Evolutionary conservation across 2,797 vertebrate genomes (phyloP), one percentile per base, ranked within the genome.

Genomic region (Eidolon dupreanum): DNA sequence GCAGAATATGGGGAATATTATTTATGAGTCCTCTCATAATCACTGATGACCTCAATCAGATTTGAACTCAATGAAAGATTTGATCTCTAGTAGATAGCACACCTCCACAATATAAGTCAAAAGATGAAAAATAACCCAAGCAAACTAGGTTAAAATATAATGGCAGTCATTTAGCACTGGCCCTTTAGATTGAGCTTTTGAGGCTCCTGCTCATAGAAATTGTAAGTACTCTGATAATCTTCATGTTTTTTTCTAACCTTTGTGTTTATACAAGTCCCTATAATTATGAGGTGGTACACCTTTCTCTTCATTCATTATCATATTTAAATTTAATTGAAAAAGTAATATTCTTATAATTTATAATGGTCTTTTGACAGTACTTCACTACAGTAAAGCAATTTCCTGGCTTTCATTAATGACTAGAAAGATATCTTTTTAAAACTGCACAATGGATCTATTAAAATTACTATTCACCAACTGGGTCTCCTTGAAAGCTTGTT

Each of bases 291-390:
- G 70, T 36, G 26, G 88, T 16, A 0, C 82, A 81, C 88, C 28
- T 93, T 97, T 81, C 66, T 92, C 13, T 84, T 93, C 51, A 94
- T 96, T 98, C 61, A 94, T 96, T 89, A 96, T 82, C 93, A 95
- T 63, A 43, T 93, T 97, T 96, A 97, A 97, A 96, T 98, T 94
- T 96, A 98, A 98, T 96, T 96, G 36, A 97, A 98, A 98, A 98
- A 93, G 79, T 5, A 86, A 46, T 96, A 97, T 96, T 93, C 81
- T 88, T 36, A 93, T 86, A 93, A 95, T 86, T 95, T 93, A 28
- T 82, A 98, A 97, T 95, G 61, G 65, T 66, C 97, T 97, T 98
- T 97, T 93, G 94, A 96, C 66, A 97, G 74, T 84, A 77, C 43
- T 96, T 98, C 87, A 85, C 17, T 78, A 84, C 1, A 83, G 61